Evolutionary conservation across 2,888 invertebrate species (phyloP).

Genomic region (Acanthoscelides obtectus): DNA sequence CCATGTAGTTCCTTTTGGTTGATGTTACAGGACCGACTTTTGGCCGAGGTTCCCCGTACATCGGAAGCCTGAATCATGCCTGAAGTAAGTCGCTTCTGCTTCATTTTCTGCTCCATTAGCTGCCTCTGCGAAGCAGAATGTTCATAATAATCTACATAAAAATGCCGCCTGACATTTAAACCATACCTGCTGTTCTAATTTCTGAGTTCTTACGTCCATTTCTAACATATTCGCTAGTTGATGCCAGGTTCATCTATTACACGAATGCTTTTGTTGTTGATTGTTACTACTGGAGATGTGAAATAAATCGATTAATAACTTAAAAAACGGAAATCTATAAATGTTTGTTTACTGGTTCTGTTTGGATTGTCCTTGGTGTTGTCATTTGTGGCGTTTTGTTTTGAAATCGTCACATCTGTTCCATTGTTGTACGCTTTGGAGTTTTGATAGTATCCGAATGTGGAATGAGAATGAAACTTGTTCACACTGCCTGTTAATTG

Average conservation of each 20-base stretch:
- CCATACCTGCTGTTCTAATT: conserved; percentile 83
- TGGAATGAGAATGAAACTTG: too few species aligned
- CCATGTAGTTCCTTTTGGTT: conserved; percentile 65
- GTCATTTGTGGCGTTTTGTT: not conserved
- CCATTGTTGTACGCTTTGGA: not conserved
- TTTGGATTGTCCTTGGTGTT: not conserved
- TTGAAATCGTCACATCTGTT: not conserved
- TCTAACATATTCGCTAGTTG: conserved; percentile 20
- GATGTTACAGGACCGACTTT: conserved; percentile 64
- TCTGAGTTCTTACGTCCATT: conserved; percentile 63
- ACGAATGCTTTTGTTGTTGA: conserved; percentile 22
- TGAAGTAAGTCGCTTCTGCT: conserved; percentile 77
- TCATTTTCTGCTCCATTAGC: conserved; percentile 83
- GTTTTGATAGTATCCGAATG: too few species aligned
- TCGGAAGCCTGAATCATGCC: conserved; percentile 87
- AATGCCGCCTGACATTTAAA: not conserved
- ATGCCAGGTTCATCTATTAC: conserved; percentile 8
- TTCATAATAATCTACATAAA: not conserved
- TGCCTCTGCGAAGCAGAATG: conserved; percentile 58
- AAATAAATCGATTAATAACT: conserved; percentile 3
- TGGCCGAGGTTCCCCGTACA: conserved; percentile 63
- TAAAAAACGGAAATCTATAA: not conserved
- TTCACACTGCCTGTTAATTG: too few species aligned
- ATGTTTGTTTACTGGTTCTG: conserved; percentile 1
- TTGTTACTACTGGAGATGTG: conserved; percentile 33